A percentile compares a stretch with the other conserved stretches of the same genome.
Conservation (phyloP, 92 coral and sea anemone species). For the Blastomussa wellsi region DNA sequence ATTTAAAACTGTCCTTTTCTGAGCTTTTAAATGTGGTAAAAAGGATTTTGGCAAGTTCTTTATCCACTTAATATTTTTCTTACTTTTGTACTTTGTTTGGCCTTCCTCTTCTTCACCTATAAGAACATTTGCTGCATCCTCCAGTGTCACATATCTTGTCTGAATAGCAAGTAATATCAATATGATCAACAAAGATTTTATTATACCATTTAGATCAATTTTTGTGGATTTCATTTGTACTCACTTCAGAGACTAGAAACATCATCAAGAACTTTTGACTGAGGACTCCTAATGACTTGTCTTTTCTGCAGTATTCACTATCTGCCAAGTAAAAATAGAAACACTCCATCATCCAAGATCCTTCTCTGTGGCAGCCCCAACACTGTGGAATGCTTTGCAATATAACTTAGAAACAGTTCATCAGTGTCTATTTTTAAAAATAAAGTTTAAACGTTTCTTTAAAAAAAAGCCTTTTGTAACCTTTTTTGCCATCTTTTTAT, state of each 20-base stretch:
- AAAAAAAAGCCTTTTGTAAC: too few species aligned
- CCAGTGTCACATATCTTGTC: conserved; percentile 88
- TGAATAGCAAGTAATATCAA: neutral
- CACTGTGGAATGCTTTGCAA: too few species aligned
- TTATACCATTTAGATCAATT: too few species aligned
- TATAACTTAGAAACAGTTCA: too few species aligned
- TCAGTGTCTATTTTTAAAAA: too few species aligned
- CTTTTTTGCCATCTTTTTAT: too few species aligned
- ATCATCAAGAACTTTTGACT: conserved; percentile 96
- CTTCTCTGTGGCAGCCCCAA: too few species aligned
- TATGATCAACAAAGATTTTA: neutral
- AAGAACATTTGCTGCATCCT: conserved; percentile 95
- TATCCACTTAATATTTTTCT: conserved; percentile 14
- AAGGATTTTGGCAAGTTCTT: too few species aligned
- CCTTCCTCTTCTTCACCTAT: conserved; percentile 93
- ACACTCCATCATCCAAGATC: too few species aligned
- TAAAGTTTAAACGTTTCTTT: too few species aligned
- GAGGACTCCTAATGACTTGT: conserved; percentile 94
- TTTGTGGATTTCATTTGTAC: neutral
- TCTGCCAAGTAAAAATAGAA: neutral
- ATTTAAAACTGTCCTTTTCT: too few species aligned
- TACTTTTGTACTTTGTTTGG: conserved; percentile 93
- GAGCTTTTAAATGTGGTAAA: too few species aligned
- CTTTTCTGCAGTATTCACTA: conserved; percentile 88
- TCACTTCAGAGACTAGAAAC: conserved; percentile 94